A percentile compares a stretch with the other conserved stretches of the same genome.
Evolutionary conservation across 2,113 vertebrate genomes (phyloP).

Genomic region (Pseudopipra pipra): DNA sequence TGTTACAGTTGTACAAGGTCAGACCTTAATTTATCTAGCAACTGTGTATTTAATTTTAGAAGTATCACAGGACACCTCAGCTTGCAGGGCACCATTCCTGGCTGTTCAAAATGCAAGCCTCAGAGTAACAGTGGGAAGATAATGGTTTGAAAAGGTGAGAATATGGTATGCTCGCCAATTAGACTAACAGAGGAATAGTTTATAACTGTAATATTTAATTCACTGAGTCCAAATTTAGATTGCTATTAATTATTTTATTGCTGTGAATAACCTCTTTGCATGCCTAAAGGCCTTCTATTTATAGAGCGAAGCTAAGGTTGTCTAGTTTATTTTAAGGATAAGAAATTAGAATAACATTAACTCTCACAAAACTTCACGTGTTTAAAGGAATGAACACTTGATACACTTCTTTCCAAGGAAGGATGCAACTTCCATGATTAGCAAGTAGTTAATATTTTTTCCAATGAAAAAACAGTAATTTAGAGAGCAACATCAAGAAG

Average conservation of each 20-base stretch:
- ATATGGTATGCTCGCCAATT: slow-evolving; percentile 49
- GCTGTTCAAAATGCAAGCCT: slow-evolving; percentile 71
- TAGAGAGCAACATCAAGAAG: background rate
- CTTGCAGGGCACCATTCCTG: slow-evolving; percentile 64
- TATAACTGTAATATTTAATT: slow-evolving; percentile 19
- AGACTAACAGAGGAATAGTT: slow-evolving; percentile 28
- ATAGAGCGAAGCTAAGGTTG: slow-evolving; percentile 10
- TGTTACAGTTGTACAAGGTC: slow-evolving; percentile 80
- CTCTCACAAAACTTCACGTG: background rate
- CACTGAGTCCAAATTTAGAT: background rate
- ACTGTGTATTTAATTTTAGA: slow-evolving; percentile 83
- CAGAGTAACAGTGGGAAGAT: slow-evolving; percentile 70
- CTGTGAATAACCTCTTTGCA: slow-evolving; percentile 2
- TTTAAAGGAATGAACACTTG: background rate
- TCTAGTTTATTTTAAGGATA: slow-evolving; percentile 56
- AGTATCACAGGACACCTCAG: slow-evolving; percentile 70
- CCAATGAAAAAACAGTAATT: background rate
- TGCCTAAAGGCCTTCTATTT: slow-evolving; percentile 28
- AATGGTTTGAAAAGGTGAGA: slow-evolving; percentile 79
- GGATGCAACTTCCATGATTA: background rate
- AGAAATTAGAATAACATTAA: slow-evolving; percentile 35
- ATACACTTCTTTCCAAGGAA: background rate
- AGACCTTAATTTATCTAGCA: slow-evolving; percentile 82
- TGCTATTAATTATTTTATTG: slow-evolving; percentile 27
- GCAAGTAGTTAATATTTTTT: background rate